Percentiles rank a stretch among this genome's conserved stretches.
Evolutionary conservation across 2,113 vertebrate genomes (phyloP).

Genomic region (Coptodon bakossiorum): DNA sequence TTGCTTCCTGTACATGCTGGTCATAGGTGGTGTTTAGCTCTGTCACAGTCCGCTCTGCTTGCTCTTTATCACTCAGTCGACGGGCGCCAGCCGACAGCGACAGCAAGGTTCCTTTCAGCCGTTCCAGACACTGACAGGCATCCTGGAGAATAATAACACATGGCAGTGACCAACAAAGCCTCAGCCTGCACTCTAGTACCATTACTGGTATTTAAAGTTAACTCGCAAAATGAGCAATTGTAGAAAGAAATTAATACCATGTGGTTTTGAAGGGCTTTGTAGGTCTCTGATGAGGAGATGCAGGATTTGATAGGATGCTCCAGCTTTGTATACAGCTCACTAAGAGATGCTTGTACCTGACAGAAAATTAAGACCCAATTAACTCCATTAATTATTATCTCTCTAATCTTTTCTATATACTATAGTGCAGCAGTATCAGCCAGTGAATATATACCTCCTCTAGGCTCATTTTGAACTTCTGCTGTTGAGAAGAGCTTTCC

Average conservation of each 20-base stretch:
- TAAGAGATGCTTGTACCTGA: slow-evolving; percentile 76
- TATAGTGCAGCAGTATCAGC: neutral
- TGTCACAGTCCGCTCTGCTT: slow-evolving; percentile 63
- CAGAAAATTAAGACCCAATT: neutral
- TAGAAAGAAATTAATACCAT: slow-evolving; percentile 64
- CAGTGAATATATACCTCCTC: slow-evolving; percentile 70
- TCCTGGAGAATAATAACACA: slow-evolving; percentile 70
- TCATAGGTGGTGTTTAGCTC: slow-evolving; percentile 73
- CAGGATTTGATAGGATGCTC: slow-evolving; percentile 75
- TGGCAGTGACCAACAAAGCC: neutral
- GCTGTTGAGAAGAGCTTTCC: slow-evolving; percentile 78
- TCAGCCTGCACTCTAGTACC: neutral
- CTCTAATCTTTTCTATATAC: neutral
- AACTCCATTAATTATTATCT: neutral
- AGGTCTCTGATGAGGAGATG: slow-evolving; percentile 81
- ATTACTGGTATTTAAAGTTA: neutral
- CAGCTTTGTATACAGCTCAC: slow-evolving; percentile 74
- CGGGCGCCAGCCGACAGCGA: slow-evolving; percentile 72
- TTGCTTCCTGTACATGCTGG: slow-evolving; percentile 57
- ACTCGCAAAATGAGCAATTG: neutral
- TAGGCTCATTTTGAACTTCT: slow-evolving; percentile 79
- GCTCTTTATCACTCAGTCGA: slow-evolving; percentile 72
- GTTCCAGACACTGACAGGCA: slow-evolving; percentile 79
- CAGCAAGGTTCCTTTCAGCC: slow-evolving; percentile 70
- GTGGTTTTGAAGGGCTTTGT: slow-evolving; percentile 81